Percentiles rank a stretch among this genome's conserved stretches.
These are phyloP conservation scores for Melieria crassipennis DNA, from an alignment of 2,888 invertebrate genomes.

Conservation along the genomic window DNA sequence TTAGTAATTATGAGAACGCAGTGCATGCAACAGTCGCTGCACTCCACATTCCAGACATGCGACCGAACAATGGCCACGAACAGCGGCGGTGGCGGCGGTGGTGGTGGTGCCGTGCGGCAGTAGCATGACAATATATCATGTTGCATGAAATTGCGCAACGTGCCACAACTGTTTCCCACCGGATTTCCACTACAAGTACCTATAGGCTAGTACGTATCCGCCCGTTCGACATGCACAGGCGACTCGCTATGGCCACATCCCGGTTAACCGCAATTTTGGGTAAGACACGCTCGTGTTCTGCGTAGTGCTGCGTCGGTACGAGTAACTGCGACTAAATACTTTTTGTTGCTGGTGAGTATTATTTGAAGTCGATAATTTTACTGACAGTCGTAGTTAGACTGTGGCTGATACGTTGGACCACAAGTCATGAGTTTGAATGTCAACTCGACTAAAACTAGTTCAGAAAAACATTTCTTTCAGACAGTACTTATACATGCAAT, in stretches of 20 bases:
- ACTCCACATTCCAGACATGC: neutral
- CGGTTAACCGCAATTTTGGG: slow-evolving; percentile 35
- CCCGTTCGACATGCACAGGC: neutral
- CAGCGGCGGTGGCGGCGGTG: neutral
- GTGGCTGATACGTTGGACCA: too few relatives aligned
- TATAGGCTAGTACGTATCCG: slow-evolving; percentile 46
- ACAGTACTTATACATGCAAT: too few relatives aligned
- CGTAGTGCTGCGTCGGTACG: neutral
- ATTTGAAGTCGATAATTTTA: too few relatives aligned
- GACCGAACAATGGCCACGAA: neutral
- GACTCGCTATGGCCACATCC: slow-evolving; percentile 26
- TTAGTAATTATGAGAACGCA: slow-evolving; percentile 20
- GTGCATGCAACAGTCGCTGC: slow-evolving; percentile 22
- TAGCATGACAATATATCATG: slow-evolving; percentile 16
- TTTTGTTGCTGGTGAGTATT: neutral
- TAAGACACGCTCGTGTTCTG: slow-evolving; percentile 19
- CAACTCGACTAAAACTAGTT: too few relatives aligned
- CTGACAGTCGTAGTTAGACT: too few relatives aligned
- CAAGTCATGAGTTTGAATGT: too few relatives aligned
- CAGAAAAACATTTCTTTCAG: too few relatives aligned
- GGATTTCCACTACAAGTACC: slow-evolving; percentile 45
- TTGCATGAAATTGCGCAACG: slow-evolving; percentile 25
- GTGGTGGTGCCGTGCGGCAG: neutral
- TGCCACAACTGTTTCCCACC: slow-evolving; percentile 35
- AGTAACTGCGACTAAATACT: neutral